Evolutionary conservation across 2,888 invertebrate genomes (phyloP).

Genomic region (Schrankia costaestrigalis): DNA sequence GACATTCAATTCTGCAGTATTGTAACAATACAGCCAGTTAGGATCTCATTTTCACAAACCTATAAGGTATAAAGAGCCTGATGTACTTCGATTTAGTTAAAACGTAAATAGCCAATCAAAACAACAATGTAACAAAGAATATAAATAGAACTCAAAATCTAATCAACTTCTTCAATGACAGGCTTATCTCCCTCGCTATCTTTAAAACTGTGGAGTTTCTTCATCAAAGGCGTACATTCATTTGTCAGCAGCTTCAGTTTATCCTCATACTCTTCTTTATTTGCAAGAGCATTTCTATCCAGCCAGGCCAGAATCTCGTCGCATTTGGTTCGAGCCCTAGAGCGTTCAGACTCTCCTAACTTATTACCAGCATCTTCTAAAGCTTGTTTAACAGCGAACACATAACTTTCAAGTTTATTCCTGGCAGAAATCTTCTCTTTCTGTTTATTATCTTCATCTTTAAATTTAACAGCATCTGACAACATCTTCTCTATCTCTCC

Average conservation of each 20-base stretch:
- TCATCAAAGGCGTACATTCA: slow-evolving; percentile 80
- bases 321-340: slow-evolving; percentile 70
- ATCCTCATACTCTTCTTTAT: slow-evolving; percentile 84
- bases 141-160: slow-evolving; percentile 19
- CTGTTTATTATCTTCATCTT: slow-evolving; percentile 85
- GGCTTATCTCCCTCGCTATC: slow-evolving; percentile 56
- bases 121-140: not conserved
- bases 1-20: too few species aligned
- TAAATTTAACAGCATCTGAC: slow-evolving; percentile 86
- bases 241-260: slow-evolving; percentile 57
- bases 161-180: slow-evolving; percentile 81
- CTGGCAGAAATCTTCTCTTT: slow-evolving; percentile 83
- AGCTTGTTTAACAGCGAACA: slow-evolving; percentile 85
- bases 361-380: slow-evolving; percentile 80
- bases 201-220: slow-evolving; percentile 56
- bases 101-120: slow-evolving; percentile 12
- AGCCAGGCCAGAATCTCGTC: slow-evolving; percentile 83
- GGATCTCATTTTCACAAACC: too few species aligned
- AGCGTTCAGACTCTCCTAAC: slow-evolving; percentile 81
- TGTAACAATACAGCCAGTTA: too few species aligned
- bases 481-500: slow-evolving; percentile 92
- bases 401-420: slow-evolving; percentile 86
- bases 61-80: too few species aligned
- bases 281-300: slow-evolving; percentile 83
- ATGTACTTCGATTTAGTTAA: slow-evolving; percentile 18